Evolutionary conservation across 2,797 vertebrate genomes (phyloP), one percentile per base, ranked within the genome.

Genomic region (Arrhamphus sclerolepis): DNA sequence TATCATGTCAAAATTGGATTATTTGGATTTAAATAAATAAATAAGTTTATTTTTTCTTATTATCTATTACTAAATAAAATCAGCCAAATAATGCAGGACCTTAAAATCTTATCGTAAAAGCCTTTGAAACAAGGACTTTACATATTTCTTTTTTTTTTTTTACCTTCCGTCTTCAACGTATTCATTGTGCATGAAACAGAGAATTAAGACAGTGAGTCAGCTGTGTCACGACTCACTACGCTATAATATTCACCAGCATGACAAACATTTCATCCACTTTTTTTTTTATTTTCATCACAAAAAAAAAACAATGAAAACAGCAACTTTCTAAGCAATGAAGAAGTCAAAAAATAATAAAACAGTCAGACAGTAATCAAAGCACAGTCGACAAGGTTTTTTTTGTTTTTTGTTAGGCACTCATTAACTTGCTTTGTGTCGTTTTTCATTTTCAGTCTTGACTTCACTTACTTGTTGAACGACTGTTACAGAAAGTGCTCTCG

Each of bases 331-430:
- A 22, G 11, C 40, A 40, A 24, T 28, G 39, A 46, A 50, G 20
- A 19, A 43, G 47, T 20, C 53, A 20, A 60, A 44, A 39, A 64
- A 54, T 43, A 10, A 14, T 69, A 26, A 71, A 77, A 80, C 46
- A 72, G 66, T 75, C 65, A 66, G 54, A 60, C 46, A 56, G 70
- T 77, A 60, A 67, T 62, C 56, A 68, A 61, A 78, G 58, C 78
- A 71, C 75, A 84, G 71, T 63, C 68, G 55, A 52, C 68, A 77
- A 75, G 54, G 31, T 11, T 34, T 10, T 10, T 34, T 10, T 34
- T 34, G 19, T 70, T 83, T 56, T 66, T 51, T 66, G 78, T 80
- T 76, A 85, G 85, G 79, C 75, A 83, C 85, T 83, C 61, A 53
- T 70, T 77, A 17, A 72, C 43, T 62, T 28, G 48, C 44, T 55